Conservation (phyloP, 2,113 vertebrate species). For the Myotis yumanensis region DNA sequence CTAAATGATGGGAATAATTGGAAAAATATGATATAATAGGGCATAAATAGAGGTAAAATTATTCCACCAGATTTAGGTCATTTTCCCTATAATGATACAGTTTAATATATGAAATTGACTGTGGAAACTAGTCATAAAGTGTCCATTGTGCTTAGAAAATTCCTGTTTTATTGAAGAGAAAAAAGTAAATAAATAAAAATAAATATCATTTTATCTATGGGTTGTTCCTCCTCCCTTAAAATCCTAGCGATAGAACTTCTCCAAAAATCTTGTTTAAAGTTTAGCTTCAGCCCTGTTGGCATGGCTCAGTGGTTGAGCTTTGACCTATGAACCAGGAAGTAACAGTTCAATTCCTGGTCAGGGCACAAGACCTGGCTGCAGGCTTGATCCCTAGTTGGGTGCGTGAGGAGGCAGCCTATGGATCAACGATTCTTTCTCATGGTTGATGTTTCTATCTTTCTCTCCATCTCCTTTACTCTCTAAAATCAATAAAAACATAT, state of each 20-base stretch:
- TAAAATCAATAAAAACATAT: no score
- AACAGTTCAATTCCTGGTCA: no score
- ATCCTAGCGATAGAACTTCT: not conserved
- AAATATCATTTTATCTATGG: not conserved
- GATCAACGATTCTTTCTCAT: no score
- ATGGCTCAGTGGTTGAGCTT: no score
- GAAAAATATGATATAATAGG: constrained; percentile 24
- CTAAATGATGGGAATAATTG: not conserved
- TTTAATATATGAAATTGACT: not conserved
- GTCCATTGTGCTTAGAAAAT: not conserved
- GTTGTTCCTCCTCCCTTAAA: not conserved
- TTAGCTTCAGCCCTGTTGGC: not conserved
- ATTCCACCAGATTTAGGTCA: not conserved
- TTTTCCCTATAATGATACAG: not conserved
- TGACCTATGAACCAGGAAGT: no score
- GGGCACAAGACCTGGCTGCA: no score
- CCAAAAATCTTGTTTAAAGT: not conserved
- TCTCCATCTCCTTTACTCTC: no score
- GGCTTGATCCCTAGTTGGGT: no score
- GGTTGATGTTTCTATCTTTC: no score
- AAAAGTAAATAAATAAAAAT: not conserved
- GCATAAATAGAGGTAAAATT: not conserved
- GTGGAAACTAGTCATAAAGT: not conserved
- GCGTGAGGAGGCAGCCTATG: no score
- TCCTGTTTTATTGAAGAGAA: not conserved